Base-by-base conservation (phyloP, 2,888 invertebrate genomes). In the Harpagoxenus sublaevis region DNA sequence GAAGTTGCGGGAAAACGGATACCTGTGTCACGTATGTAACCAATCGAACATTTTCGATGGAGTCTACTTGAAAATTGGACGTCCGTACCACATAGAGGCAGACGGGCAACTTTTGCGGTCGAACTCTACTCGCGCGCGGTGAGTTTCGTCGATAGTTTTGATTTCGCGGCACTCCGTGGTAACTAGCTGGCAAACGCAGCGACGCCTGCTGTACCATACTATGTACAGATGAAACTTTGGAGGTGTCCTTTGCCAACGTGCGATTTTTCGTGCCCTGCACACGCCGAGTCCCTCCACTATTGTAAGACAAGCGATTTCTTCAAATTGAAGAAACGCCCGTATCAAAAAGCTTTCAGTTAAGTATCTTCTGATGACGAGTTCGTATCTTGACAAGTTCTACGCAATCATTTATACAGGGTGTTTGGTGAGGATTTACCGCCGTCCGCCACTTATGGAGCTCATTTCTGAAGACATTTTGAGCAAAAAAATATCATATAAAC, bases 81-180 rank as follows among this genome's bases (percentile, higher is more conserved):
- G 55, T 74, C 48, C 42, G 74, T 31, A 18, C 28, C 62, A 53
- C 12, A 53, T 18, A 82, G 53, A 60, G 53, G 15, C 28, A 28
- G 39, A 42, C 39, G 10, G 75, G 8, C 28, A 82, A 78, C 70
- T 84, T 78, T 78, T 55, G 23, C 63, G 63, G 53, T 28, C 51
- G 42, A 87, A 87, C 82, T 88, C 57, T 9, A 62, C 60, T 39
- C 53, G 31, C 23, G 28, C 51, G 48, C 35, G 45, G 82, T 31
- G 53, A 87, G 81, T 86, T 86, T 82, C 83, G 18, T 84, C 87
- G 90, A 88, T 85, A 90, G 86, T 87, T 90, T 87, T 89, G 85
- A 86, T 87, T 89, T 84, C 51, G 28, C 45, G 71, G 45, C 84
- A 74, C 70, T 55, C 48, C 55, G 60, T 66, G 78, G 81, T 87